Base-by-base conservation (phyloP, 2,888 invertebrate genomes). In the Chydorus sphaericus region DNA sequence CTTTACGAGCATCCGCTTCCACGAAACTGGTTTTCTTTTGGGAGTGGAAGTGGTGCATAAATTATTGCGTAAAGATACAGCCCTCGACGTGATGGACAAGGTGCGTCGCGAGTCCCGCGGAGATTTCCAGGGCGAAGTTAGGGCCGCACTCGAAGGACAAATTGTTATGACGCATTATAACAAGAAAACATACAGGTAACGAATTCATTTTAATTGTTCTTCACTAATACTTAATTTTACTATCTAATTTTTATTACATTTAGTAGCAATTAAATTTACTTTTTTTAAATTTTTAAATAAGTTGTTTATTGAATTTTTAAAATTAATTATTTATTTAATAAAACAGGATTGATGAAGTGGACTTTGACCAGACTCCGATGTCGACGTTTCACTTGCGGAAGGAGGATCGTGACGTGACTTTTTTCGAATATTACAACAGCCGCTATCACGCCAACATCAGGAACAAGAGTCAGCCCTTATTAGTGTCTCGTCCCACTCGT, bases 41-140 rank as follows among this genome's bases (percentile, higher is more conserved):
- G 83, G 83, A 52, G 75, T 81, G 0, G 91, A 92, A 67, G 79
- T 91, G 1, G 74, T 81, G 0, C 86, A 87, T 65, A 92, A 92
- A 72, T 82, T 91, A 0, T 78, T 92, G 72, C 75, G 91, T 0
- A 76, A 78, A 30, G 84, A 91, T 57, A 85, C 81, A 0, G 77
- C 86, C 0, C 72, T 81, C 0, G 77, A 83, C 20, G 54, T 57
- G 7, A 29, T 57, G 44, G 26, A 44, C 28, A 20, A 28, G 28
- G 11, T 44, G 20, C 44, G 44, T 44, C 44, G 44, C 3, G 26
- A 44, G 18, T 20, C 44, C 6, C 14, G 10, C 1, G 37, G 31
- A 37, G 57, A 54, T 37, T 11, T 44, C 11, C 36, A 55, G 55
- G 48, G 23, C 2, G 20, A 31, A 2, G 48, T 57, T 4, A 54